phyloP scores from a whole-genome alignment of 2,888 invertebrate species.

The Tenthredo distinguenda region DNA sequence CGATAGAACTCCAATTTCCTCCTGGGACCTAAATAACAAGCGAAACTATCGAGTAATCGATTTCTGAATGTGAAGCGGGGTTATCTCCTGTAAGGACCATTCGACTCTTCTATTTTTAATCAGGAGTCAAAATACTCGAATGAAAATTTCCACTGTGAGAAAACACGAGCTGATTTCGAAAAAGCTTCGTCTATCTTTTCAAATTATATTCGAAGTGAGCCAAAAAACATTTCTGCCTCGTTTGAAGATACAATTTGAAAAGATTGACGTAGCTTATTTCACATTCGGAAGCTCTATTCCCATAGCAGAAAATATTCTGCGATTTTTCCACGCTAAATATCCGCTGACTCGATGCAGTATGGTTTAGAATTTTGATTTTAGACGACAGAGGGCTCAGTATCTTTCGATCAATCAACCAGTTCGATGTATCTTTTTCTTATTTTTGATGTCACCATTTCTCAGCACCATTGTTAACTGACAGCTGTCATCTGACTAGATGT shows the following conservation, averaged over 20 bases:
- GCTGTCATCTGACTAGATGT: neutral
- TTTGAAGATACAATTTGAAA: no score
- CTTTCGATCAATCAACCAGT: constrained; percentile 15
- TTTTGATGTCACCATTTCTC: neutral
- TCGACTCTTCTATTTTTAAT: neutral
- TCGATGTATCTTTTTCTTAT: neutral
- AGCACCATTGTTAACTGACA: neutral
- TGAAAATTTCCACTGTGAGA: no score
- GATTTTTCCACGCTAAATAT: neutral
- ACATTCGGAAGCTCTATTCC: no score
- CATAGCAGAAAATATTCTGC: neutral
- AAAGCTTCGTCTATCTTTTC: no score
- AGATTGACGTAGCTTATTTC: no score
- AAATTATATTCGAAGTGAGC: no score
- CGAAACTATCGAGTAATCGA: neutral
- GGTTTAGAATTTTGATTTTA: neutral
- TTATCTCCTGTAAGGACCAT: neutral
- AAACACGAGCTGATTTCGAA: no score
- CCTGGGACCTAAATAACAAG: neutral
- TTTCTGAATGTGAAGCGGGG: neutral
- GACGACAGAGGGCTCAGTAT: neutral
- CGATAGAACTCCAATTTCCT: constrained; percentile 24
- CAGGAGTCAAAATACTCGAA: no score
- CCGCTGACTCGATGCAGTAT: neutral
- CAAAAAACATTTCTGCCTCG: no score